phyloP scores from a whole-genome alignment of 2,888 invertebrate genomes.

The Metallyticus violacea region DNA sequence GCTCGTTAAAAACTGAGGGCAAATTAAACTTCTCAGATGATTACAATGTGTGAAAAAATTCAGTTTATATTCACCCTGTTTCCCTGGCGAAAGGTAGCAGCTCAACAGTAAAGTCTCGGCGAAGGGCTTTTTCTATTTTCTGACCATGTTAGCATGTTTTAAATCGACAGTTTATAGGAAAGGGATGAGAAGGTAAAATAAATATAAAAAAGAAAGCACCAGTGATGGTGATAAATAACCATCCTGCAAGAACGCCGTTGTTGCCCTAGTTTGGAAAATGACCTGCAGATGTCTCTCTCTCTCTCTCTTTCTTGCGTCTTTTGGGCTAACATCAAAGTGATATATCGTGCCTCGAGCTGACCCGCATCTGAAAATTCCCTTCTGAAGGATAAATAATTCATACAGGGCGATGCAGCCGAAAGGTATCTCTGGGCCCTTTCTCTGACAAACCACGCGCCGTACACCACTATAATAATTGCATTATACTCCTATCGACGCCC shows the following conservation, averaged over 20 bases:
- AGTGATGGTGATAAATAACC: background rate
- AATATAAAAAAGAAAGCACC: background rate
- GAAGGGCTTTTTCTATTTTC: background rate
- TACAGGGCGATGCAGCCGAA: background rate
- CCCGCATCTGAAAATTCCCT: constrained; percentile 1
- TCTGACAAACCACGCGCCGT: background rate
- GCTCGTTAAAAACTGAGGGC: too few species aligned
- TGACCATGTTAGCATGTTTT: background rate
- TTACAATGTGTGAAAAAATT: too few species aligned
- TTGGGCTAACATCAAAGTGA: background rate
- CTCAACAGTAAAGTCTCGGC: background rate
- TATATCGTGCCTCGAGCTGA: background rate
- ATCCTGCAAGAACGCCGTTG: background rate
- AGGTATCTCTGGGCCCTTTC: too few species aligned
- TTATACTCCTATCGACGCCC: background rate
- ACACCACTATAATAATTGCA: background rate
- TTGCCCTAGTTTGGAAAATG: background rate
- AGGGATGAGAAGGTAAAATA: too few species aligned
- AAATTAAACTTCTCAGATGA: too few species aligned
- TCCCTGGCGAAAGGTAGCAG: too few species aligned
- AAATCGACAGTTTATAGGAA: background rate
- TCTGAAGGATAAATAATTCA: background rate
- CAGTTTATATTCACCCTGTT: too few species aligned
- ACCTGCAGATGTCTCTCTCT: background rate
- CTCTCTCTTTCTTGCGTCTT: background rate